Percentiles rank a stretch among this genome's conserved stretches.
Conservation (phyloP, 2,797 vertebrate genomes). For the Jordanella pulchra region DNA sequence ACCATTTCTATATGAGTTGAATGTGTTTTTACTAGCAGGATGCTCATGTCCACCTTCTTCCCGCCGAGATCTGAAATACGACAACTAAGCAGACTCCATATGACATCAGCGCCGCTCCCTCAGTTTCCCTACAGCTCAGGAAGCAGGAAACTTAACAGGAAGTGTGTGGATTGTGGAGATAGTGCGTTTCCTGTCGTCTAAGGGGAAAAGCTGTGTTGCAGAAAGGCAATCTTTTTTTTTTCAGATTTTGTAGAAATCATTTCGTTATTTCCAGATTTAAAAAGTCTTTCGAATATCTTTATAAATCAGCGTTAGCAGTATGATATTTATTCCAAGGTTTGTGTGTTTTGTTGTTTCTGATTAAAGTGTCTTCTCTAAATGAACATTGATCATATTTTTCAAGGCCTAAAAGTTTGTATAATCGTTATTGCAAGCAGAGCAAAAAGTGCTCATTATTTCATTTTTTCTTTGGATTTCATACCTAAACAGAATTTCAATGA, state of each 20-base stretch:
- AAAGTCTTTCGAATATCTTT: background rate
- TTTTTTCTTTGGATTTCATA: background rate
- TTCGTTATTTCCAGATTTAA: background rate
- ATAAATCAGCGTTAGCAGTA: background rate
- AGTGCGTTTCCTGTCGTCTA: constrained; percentile 61
- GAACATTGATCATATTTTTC: background rate
- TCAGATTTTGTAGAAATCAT: constrained; percentile 48
- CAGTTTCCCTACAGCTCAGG: constrained; percentile 42
- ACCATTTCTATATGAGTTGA: background rate
- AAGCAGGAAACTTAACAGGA: constrained; percentile 71
- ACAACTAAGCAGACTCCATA: constrained; percentile 14
- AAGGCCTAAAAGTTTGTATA: background rate
- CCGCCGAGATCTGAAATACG: constrained; percentile 36
- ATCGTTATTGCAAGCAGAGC: background rate
- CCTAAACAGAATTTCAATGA: background rate
- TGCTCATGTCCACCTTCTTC: constrained; percentile 35
- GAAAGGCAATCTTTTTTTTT: background rate
- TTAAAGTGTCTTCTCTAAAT: background rate
- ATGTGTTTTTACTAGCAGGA: constrained; percentile 34
- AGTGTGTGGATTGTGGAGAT: constrained; percentile 73
- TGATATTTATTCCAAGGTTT: background rate
- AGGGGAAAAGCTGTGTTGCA: constrained; percentile 37
- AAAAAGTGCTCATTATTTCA: background rate
- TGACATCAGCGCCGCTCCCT: constrained; percentile 59
- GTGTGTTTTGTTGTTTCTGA: background rate